These are phyloP conservation scores for Thripadectes ignobilis DNA, from an alignment of 2,797 vertebrate species.

Conservation along the genomic window DNA sequence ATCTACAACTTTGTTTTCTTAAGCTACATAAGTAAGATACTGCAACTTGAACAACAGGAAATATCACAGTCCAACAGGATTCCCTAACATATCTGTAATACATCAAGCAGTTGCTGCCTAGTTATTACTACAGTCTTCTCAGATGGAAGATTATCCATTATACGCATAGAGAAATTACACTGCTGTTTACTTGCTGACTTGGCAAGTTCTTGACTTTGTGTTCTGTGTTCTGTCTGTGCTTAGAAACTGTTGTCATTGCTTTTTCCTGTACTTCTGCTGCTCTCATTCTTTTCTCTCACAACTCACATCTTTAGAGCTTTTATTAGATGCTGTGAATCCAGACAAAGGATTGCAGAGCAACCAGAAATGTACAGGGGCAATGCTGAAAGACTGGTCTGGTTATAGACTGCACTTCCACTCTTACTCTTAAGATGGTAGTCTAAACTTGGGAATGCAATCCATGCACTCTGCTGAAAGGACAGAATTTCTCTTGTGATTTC, in stretches of 20 bases:
- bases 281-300: not conserved
- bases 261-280: not conserved
- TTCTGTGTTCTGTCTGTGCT: not conserved
- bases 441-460: not conserved
- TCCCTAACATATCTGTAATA: not conserved
- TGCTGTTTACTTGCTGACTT: not conserved
- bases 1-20: not conserved
- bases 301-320: not conserved
- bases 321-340: not conserved
- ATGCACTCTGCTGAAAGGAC: not conserved
- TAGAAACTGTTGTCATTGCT: not conserved
- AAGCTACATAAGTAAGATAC: not conserved
- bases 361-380: not conserved
- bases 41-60: constrained; percentile 36
- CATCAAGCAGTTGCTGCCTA: not conserved
- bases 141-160: not conserved
- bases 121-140: not conserved
- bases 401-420: not conserved
- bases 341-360: not conserved
- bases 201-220: not conserved
- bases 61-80: constrained; percentile 25
- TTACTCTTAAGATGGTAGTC: constrained; percentile 31
- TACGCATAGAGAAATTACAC: not conserved
- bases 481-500: not conserved
- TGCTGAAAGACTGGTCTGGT: not conserved